Percentiles rank a stretch among this genome's conserved stretches.
Conservation (phyloP, 2,113 vertebrate species). For the Muscicapa adusta region DNA sequence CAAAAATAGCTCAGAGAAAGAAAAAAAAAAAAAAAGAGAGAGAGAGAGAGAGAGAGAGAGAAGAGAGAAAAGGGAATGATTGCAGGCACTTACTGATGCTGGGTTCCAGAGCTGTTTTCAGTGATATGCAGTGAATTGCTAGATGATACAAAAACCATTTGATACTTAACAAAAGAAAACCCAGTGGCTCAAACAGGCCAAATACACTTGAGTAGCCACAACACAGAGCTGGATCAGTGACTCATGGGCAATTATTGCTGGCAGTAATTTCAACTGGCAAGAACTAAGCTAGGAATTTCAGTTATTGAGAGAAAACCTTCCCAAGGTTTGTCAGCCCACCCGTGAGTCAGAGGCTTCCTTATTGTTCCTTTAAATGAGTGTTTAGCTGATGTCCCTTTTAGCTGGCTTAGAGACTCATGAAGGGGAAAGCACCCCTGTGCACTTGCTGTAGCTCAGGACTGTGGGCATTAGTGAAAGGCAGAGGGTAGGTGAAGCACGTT, state of each 20-base stretch:
- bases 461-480: not conserved
- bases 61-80: not conserved
- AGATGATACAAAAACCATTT: not conserved
- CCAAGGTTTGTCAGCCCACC: slow-evolving; percentile 1
- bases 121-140: not conserved
- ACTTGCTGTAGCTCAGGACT: not conserved
- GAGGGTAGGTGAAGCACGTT: not conserved
- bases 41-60: not conserved
- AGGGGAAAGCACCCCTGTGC: not conserved
- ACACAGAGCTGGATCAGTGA: not conserved
- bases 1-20: slow-evolving; percentile 33
- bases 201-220: not conserved
- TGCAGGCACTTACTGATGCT: not conserved
- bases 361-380: not conserved
- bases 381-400: not conserved
- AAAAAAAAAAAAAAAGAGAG: not conserved
- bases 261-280: not conserved
- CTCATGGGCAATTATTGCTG: not conserved
- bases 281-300: not conserved
- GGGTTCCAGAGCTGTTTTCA: not conserved
- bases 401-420: not conserved
- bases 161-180: slow-evolving; percentile 4
- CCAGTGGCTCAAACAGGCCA: not conserved
- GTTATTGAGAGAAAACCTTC: not conserved
- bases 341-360: not conserved